Conservation (phyloP, 2,797 vertebrate genomes). For the Galagoides demidoff region DNA sequence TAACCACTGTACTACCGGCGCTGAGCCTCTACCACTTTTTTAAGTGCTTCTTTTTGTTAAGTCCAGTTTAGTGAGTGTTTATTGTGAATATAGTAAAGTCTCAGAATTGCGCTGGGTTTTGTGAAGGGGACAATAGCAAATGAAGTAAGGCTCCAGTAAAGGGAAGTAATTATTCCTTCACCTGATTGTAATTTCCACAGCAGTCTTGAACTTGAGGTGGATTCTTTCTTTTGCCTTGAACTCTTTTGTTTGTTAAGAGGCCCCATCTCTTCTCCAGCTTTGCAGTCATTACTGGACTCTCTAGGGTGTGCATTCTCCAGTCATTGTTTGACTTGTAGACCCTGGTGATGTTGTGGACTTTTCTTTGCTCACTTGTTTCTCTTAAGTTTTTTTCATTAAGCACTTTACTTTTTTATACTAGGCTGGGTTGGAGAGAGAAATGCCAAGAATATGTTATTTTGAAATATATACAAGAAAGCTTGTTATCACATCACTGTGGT, state of each 20-base stretch:
- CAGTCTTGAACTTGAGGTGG: background rate
- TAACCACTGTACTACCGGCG: too few species aligned
- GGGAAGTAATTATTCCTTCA: background rate
- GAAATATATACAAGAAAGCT: background rate
- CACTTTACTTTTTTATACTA: conserved; percentile 26
- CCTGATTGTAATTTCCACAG: background rate
- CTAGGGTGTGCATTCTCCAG: background rate
- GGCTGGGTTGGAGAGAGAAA: background rate
- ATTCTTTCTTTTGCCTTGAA: background rate
- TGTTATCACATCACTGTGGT: background rate
- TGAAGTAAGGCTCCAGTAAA: background rate
- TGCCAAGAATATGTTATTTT: background rate
- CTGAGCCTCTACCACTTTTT: background rate
- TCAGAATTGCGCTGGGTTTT: background rate
- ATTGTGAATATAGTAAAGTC: background rate
- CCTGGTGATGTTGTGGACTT: background rate
- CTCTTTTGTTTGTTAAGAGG: background rate
- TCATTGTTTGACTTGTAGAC: background rate
- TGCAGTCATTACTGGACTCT: background rate
- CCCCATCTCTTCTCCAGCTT: background rate
- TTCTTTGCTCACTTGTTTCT: conserved; percentile 33
- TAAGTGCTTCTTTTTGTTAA: conserved; percentile 11
- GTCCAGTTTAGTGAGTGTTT: conserved; percentile 1
- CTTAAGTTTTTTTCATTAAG: background rate
- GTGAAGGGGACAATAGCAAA: background rate